Conservation (phyloP, 1,140 invertebrate genomes). For the Papilio machaon region DNA sequence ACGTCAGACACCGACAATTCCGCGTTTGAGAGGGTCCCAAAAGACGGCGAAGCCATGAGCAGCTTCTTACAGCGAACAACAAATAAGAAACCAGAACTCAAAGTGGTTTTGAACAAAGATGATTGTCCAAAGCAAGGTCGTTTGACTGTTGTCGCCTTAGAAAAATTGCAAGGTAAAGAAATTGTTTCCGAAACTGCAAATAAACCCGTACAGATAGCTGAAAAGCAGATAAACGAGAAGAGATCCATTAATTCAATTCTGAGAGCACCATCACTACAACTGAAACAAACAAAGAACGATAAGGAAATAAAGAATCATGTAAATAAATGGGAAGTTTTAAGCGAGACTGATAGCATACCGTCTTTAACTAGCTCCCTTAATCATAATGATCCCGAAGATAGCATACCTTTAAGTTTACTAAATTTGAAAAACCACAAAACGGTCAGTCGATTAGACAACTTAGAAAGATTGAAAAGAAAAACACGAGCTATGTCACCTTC, state of each 20-base stretch:
- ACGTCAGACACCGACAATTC: constrained; percentile 75
- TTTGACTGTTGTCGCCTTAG: constrained; percentile 83
- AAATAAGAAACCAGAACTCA: constrained; percentile 74
- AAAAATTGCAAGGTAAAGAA: constrained; percentile 82
- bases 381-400: constrained; percentile 81
- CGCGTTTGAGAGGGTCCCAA: constrained; percentile 85
- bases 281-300: constrained; percentile 73
- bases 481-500: constrained; percentile 80
- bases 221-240: constrained; percentile 53
- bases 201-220: constrained; percentile 45
- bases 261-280: constrained; percentile 68
- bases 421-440: constrained; percentile 74
- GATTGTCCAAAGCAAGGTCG: constrained; percentile 80
- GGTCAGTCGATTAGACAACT: constrained; percentile 65
- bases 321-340: constrained; percentile 82
- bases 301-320: constrained; percentile 74
- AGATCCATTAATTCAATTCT: constrained; percentile 64
- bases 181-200: constrained; percentile 55
- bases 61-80: constrained; percentile 84
- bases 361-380: constrained; percentile 75
- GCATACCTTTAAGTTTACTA: constrained; percentile 78
- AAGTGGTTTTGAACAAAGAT: constrained; percentile 78
- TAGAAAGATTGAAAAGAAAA: constrained; percentile 77
- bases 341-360: constrained; percentile 83
- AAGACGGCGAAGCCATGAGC: constrained; percentile 84